A percentile compares a stretch with the other conserved stretches of the same genome.
Evolutionary conservation across 2,888 invertebrate genomes (phyloP).

Genomic region (Orthonevra nobilis): DNA sequence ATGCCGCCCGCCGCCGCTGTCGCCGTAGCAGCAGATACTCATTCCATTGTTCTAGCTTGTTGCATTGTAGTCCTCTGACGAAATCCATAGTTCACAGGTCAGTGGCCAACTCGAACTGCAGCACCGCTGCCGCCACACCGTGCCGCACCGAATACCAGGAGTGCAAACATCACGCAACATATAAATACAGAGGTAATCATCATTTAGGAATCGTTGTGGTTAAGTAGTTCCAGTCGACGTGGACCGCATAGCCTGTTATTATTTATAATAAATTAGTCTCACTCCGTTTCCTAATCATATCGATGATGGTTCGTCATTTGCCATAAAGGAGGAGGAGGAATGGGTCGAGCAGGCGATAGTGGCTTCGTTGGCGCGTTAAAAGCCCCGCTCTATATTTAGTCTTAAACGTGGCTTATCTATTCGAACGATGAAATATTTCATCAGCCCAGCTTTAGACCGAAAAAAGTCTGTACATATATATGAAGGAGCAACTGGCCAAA

Average conservation of each 20-base stretch:
- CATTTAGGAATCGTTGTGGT: conserved; percentile 49
- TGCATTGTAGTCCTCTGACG: conserved; percentile 37
- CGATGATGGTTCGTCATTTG: conserved; percentile 69
- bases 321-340: conserved; percentile 26
- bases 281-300: conserved; percentile 64
- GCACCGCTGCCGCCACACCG: not conserved
- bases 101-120: conserved; percentile 5
- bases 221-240: conserved; percentile 19
- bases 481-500: conserved; percentile 55
- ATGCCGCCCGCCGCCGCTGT: no score
- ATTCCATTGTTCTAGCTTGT: conserved; percentile 41
- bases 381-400: conserved; percentile 65
- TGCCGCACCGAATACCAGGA: conserved; percentile 17
- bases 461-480: conserved; percentile 2
- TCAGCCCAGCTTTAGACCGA: conserved; percentile 28
- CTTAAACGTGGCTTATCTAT: conserved; percentile 69
- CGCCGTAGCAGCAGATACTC: conserved; percentile 39
- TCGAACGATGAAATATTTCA: conserved; percentile 67
- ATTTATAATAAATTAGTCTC: conserved; percentile 68
- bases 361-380: conserved; percentile 26
- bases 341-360: not conserved
- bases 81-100: conserved; percentile 65
- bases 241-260: conserved; percentile 54
- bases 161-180: conserved; percentile 58
- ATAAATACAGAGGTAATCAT: conserved; percentile 50